These are phyloP conservation scores for Megaceryle maxima DNA, from an alignment of 2,113 vertebrate genomes.

Conservation along the genomic window DNA sequence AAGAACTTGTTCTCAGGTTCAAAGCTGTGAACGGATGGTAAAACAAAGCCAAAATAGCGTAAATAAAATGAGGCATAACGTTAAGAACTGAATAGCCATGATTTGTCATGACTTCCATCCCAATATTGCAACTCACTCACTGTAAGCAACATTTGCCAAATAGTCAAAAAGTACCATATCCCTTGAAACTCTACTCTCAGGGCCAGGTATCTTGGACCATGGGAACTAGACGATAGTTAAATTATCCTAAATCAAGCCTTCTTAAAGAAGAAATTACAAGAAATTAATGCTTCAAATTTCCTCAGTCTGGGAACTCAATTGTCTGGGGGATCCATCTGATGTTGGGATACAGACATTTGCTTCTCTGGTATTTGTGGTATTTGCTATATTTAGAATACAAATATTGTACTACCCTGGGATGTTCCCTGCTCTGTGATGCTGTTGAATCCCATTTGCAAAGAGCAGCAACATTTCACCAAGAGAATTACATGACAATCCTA, in stretches of 20 bases:
- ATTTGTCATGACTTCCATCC: background rate
- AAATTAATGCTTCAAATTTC: conserved; percentile 56
- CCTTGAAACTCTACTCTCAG: background rate
- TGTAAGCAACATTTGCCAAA: background rate
- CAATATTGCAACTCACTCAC: background rate
- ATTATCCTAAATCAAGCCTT: background rate
- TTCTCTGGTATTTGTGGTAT: conserved; percentile 63
- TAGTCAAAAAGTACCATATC: background rate
- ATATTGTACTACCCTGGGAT: conserved; percentile 62
- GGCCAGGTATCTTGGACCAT: background rate
- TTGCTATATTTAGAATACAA: conserved; percentile 65
- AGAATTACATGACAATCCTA: conserved; percentile 4
- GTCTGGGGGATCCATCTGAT: conserved; percentile 54
- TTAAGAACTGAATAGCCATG: background rate
- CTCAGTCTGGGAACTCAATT: conserved; percentile 60
- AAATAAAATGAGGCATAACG: background rate
- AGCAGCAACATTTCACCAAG: background rate
- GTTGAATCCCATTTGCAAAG: conserved; percentile 9
- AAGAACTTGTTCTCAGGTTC: background rate
- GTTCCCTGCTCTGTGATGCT: conserved; percentile 1
- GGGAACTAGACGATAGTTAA: background rate
- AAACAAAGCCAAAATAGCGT: background rate
- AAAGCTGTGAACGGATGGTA: background rate
- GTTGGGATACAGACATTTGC: conserved; percentile 59
- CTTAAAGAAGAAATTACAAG: background rate